Evolutionary conservation across 2,888 invertebrate species (phyloP), one percentile per base, ranked within the genome.

Genomic region (Pandemis heparana): DNA sequence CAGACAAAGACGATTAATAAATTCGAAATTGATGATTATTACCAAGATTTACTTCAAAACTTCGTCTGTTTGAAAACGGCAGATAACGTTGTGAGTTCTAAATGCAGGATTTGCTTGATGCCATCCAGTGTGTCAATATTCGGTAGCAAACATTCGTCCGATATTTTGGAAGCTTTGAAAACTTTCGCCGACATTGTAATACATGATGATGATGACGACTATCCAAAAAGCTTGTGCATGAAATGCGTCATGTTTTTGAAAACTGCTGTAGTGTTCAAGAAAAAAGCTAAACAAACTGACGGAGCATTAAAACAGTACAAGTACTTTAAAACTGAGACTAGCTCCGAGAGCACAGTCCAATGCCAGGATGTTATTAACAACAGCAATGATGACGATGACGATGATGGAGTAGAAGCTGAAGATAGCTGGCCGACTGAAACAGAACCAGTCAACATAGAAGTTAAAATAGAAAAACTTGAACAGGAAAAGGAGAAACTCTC

Each of bases 141-240:
- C 38, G 77, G 76, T 7, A 68, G 62, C 41, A 70, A 80, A 59
- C 53, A 74, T 41, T 56, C 65, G 7, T 61, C 59, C 7, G 77
- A 77, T 18, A 71, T 81, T 61, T 16, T 75, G 8, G 77, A 81
- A 41, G 76, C 76, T n/a, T 71, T 83, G 39, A 62, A 75, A 56
- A 71, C 70, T 65, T 81, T 86, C n/a, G 84, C 81, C 1, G 85
- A 84, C 41, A 83, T 92, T 51, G 68, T 82, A 16, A 51, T 91
- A n/a, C n/a, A n/a, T 0, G 80, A 75, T 53, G 80, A 88, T 80
- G 79, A 86, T 48, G 89, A 91, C 56, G 79, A 79, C 2, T 81
- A 81, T 77, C 85, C 92, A 0, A 89, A 89, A 78, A 70, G 80
- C n/a, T 76, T 94, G 32, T 94, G 93, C 76, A 74, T 77, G 8